These are phyloP conservation scores for Zaprionus tsacasi DNA, from an alignment of 1,140 invertebrate species.

Conservation along the genomic window DNA sequence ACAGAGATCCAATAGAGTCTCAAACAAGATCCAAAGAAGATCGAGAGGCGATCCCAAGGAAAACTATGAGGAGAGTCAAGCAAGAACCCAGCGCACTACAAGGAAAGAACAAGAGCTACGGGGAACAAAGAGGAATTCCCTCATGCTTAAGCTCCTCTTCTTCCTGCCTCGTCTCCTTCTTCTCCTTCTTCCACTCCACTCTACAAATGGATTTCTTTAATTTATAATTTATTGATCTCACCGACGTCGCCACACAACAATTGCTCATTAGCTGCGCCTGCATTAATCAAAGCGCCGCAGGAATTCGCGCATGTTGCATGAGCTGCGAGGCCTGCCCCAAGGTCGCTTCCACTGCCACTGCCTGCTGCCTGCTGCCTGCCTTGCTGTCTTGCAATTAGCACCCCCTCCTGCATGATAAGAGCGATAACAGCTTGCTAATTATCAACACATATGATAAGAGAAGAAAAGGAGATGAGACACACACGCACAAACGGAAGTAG, in stretches of 20 bases:
- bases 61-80: neutral
- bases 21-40: neutral
- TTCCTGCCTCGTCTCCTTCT: neutral
- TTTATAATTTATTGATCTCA: slow-evolving; percentile 80
- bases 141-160: neutral
- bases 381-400: slow-evolving; percentile 42
- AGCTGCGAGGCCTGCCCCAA: slow-evolving; percentile 58
- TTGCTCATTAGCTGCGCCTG: slow-evolving; percentile 72
- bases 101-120: neutral
- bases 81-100: neutral
- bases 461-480: slow-evolving; percentile 14
- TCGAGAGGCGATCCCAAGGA: neutral
- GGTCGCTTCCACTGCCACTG: slow-evolving; percentile 37
- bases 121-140: neutral
- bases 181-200: neutral
- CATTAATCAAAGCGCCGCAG: slow-evolving; percentile 64
- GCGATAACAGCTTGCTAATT: slow-evolving; percentile 65
- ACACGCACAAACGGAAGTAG: slow-evolving; percentile 21
- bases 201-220: slow-evolving; percentile 78
- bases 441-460: slow-evolving; percentile 70
- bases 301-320: neutral
- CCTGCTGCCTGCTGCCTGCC: too few relatives aligned
- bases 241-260: slow-evolving; percentile 39
- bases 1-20: neutral
- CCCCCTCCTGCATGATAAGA: slow-evolving; percentile 12